phyloP scores from a whole-genome alignment of 2,888 invertebrate genomes.

The Coecobrya sp. region DNA sequence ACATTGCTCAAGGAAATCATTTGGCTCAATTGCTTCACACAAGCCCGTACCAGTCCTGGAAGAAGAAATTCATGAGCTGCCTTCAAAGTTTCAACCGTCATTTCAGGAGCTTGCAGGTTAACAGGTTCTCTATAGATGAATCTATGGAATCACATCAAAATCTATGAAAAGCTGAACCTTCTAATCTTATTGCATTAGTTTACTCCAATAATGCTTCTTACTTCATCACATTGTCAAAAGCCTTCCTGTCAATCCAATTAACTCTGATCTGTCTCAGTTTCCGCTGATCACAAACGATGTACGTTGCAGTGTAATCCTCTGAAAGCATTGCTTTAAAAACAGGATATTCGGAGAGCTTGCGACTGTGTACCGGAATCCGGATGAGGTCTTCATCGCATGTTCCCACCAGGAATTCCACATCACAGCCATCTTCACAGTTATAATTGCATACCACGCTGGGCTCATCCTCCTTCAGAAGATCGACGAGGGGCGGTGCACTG shows the following conservation, averaged over 20 bases:
- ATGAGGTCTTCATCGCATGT: background rate
- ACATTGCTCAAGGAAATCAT: slow-evolving; percentile 53
- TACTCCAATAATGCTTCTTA: background rate
- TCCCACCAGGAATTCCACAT: slow-evolving; percentile 73
- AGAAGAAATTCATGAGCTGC: slow-evolving; percentile 63
- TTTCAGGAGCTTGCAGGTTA: slow-evolving; percentile 32
- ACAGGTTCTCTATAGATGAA: slow-evolving; percentile 54
- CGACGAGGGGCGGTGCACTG: slow-evolving; percentile 43
- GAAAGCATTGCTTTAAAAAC: slow-evolving; percentile 63
- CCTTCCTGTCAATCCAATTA: slow-evolving; percentile 46
- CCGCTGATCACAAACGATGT: background rate
- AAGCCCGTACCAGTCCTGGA: slow-evolving; percentile 18
- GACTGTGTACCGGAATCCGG: slow-evolving; percentile 61
- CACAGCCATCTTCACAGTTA: slow-evolving; percentile 64
- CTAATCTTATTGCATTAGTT: too few species aligned
- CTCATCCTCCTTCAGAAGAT: slow-evolving; percentile 37
- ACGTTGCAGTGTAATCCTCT: background rate
- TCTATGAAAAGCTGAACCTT: too few species aligned
- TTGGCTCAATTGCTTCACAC: slow-evolving; percentile 39
- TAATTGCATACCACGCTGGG: background rate
- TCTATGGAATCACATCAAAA: background rate
- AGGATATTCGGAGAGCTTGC: slow-evolving; percentile 18
- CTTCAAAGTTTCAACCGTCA: slow-evolving; percentile 58
- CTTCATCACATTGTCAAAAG: slow-evolving; percentile 69
- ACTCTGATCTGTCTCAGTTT: slow-evolving; percentile 36